These are phyloP conservation scores for Cyrtodaria siliqua DNA, from an alignment of 2,888 invertebrate species.

Conservation along the genomic window DNA sequence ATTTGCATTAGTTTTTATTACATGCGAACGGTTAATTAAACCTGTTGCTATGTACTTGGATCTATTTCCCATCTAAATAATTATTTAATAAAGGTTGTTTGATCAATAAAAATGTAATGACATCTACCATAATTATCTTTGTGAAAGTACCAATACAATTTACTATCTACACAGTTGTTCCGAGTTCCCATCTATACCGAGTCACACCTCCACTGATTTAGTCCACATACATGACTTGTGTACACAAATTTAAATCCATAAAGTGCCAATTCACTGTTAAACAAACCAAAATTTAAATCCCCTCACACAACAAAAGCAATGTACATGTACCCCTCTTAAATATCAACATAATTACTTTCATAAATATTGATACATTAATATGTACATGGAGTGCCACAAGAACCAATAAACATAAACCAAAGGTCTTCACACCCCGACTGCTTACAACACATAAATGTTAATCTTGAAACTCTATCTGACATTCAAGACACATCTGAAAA, in stretches of 20 bases:
- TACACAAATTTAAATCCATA: neutral
- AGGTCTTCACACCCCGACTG: slow-evolving; percentile 13
- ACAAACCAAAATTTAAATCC: slow-evolving; percentile 32
- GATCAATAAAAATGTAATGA: no score
- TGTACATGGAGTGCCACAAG: neutral
- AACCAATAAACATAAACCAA: slow-evolving; percentile 22
- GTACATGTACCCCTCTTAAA: slow-evolving; percentile 17
- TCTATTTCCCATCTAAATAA: no score
- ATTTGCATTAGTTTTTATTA: no score
- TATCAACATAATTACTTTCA: slow-evolving; percentile 33
- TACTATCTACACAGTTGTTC: no score
- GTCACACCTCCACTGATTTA: no score
- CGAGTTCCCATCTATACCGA: no score
- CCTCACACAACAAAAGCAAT: slow-evolving; percentile 18
- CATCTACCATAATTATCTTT: no score
- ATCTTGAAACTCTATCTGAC: slow-evolving; percentile 6
- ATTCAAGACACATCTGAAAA: slow-evolving; percentile 9
- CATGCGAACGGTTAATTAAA: no score
- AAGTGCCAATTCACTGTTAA: slow-evolving; percentile 8
- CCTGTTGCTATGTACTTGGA: no score
- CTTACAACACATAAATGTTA: slow-evolving; percentile 5
- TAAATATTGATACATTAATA: slow-evolving; percentile 7
- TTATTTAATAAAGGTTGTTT: no score
- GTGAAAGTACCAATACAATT: no score
- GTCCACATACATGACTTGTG: no score